Evolutionary conservation across 2,888 invertebrate species (phyloP).

Genomic region (Ypsolopha scabrella): DNA sequence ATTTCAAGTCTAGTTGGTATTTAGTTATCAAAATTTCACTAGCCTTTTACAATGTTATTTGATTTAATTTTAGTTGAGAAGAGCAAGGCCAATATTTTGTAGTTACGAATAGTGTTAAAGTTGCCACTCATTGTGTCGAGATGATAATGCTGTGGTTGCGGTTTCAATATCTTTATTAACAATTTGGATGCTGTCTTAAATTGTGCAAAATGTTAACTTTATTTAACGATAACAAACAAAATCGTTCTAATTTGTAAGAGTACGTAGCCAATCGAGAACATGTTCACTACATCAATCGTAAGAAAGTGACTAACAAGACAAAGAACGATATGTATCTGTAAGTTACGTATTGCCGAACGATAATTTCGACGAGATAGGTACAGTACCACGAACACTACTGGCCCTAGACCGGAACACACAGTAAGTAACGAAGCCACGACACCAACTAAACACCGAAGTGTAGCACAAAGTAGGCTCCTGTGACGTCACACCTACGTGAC

Average conservation of each 20-base stretch:
- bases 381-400: slow-evolving; percentile 42
- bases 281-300: slow-evolving; percentile 24
- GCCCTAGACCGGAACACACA: slow-evolving; percentile 37
- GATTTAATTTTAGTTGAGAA: slow-evolving; percentile 19
- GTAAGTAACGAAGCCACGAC: slow-evolving; percentile 53
- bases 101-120: slow-evolving; percentile 14
- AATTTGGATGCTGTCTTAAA: too few species aligned
- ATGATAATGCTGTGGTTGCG: slow-evolving; percentile 13
- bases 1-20: slow-evolving; percentile 61
- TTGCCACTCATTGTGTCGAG: slow-evolving; percentile 27
- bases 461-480: slow-evolving; percentile 18
- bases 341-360: slow-evolving; percentile 27
- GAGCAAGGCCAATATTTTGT: slow-evolving; percentile 56
- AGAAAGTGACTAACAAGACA: slow-evolving; percentile 35
- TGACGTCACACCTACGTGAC: slow-evolving; percentile 29
- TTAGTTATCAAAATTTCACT: slow-evolving; percentile 68
- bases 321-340: slow-evolving; percentile 58
- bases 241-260: neutral
- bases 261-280: slow-evolving; percentile 25
- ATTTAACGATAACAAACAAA: too few species aligned
- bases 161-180: too few species aligned
- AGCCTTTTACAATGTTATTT: slow-evolving; percentile 63
- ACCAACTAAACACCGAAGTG: slow-evolving; percentile 60
- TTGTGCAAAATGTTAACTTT: too few species aligned
- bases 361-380: slow-evolving; percentile 24